Evolutionary conservation across 2,113 vertebrate genomes (phyloP), one percentile per base, ranked within the genome.

Genomic region (Donacobius atricapilla): DNA sequence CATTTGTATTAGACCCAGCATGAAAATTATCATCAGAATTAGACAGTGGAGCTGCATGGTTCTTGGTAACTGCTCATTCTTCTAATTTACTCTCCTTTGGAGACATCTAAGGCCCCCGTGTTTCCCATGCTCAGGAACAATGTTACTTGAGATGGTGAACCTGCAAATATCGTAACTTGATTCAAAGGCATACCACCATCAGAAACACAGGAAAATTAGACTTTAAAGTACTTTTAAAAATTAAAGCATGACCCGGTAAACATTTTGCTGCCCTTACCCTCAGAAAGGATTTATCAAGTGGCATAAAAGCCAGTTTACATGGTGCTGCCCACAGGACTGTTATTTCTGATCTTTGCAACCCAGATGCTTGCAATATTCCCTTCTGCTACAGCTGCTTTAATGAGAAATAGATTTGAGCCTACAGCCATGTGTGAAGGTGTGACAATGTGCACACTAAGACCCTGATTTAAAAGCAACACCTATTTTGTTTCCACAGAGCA

Each of bases 351-450:
- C 72, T 89, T 53, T 91, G 77, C 83, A 93, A 97, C 64, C 81
- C 95, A 93, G 85, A 94, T 81, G 91, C 84, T 42, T 3, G 0
- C 78, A 95, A 48, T 88, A 92, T 79, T 95, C 83, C 85, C 80
- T 88, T 83, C 92, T 8, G 33, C 88, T 89, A 48, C 78, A 93
- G 87, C 15, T 94, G 89, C 87, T 96, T 96, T 97, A 91, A 96
- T 96, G 91, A 95, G 90, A 95, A 96, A 93, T 82, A 89, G 89
- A 96, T 87, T 81, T 88, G 83, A 96, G 79, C 51, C 94, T 79
- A 94, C 87, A 89, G 66, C 89, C 84, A 91, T 76, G 84, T 88
- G 93, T 64, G 72, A 86, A 96, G 92, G 86, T 90, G 94, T 87
- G 80, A 96, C 90, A 94, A 78, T 21, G 76, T 45, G 68, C 73